Percentiles rank a stretch among this genome's conserved stretches.
These are phyloP conservation scores for Calyptomena viridis DNA, from an alignment of 2,113 vertebrate species.

Conservation along the genomic window DNA sequence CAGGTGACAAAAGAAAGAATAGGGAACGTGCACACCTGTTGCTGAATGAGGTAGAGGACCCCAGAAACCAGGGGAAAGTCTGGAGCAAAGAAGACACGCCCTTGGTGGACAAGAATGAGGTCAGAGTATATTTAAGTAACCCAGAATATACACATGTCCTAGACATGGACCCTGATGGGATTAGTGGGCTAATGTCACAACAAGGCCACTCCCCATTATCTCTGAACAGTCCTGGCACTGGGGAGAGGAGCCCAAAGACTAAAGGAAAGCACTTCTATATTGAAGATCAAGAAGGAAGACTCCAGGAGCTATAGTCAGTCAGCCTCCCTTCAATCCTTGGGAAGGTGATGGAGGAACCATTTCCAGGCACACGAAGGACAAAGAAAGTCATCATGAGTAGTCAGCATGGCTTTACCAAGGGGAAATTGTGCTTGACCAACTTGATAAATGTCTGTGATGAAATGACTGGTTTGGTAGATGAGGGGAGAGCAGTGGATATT, in stretches of 20 bases:
- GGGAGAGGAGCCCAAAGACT: background rate
- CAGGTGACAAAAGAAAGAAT: background rate
- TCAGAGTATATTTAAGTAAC: background rate
- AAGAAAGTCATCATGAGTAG: background rate
- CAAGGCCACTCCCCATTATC: background rate
- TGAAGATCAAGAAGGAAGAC: background rate
- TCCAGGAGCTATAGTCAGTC: background rate
- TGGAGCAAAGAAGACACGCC: background rate
- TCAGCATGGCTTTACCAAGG: background rate
- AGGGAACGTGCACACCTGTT: background rate
- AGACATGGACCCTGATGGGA: background rate
- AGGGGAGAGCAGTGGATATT: background rate
- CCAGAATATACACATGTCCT: background rate
- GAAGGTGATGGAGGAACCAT: background rate
- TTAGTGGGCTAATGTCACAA: background rate
- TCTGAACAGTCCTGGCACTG: background rate
- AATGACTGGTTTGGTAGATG: rapidly evolving
- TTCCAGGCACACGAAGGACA: background rate
- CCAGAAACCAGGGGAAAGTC: background rate
- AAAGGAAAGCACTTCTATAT: background rate
- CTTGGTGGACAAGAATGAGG: background rate
- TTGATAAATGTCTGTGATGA: background rate
- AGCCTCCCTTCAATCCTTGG: background rate
- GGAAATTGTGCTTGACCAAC: background rate
- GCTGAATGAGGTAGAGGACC: background rate